phyloP scores from a whole-genome alignment of 2,888 invertebrate genomes.

The Euclidia mi region DNA sequence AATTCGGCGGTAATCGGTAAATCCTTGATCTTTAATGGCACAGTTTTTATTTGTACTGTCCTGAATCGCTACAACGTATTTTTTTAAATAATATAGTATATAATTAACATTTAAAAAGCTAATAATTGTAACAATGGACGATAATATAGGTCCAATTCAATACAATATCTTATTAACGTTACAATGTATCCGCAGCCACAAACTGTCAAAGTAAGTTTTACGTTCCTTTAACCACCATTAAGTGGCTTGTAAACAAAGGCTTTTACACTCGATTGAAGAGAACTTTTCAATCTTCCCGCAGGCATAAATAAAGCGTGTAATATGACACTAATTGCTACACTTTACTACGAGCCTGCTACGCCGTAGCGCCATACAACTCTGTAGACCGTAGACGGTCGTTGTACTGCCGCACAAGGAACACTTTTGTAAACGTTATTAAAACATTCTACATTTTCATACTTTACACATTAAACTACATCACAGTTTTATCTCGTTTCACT shows the following conservation, averaged over 20 bases:
- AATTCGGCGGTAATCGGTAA: too few relatives aligned
- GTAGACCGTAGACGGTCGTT: conserved; percentile 62
- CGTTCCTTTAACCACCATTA: conserved; percentile 26
- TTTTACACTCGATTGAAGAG: conserved; percentile 35
- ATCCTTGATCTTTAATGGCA: too few relatives aligned
- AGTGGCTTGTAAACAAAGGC: conserved; percentile 46
- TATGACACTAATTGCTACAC: conserved; percentile 77
- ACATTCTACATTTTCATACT: conserved; percentile 8
- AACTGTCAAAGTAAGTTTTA: conserved; percentile 35
- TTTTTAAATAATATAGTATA: too few relatives aligned
- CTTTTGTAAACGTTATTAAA: conserved; percentile 26
- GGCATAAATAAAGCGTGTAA: conserved; percentile 68
- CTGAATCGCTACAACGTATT: too few relatives aligned
- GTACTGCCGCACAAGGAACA: conserved; percentile 34
- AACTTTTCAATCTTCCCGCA: conserved; percentile 37
- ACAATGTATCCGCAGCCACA: conserved; percentile 1
- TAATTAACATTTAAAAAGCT: too few relatives aligned
- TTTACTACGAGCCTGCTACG: conserved; percentile 68
- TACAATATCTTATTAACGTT: background rate
- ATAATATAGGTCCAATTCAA: too few relatives aligned
- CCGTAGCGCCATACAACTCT: conserved; percentile 59
- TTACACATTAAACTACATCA: background rate
- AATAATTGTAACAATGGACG: background rate
- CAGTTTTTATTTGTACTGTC: too few relatives aligned
- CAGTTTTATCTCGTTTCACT: conserved; percentile 14